Evolutionary conservation across 2,888 invertebrate species (phyloP), one percentile per base, ranked within the genome.

Genomic region (Lissonota sp.): DNA sequence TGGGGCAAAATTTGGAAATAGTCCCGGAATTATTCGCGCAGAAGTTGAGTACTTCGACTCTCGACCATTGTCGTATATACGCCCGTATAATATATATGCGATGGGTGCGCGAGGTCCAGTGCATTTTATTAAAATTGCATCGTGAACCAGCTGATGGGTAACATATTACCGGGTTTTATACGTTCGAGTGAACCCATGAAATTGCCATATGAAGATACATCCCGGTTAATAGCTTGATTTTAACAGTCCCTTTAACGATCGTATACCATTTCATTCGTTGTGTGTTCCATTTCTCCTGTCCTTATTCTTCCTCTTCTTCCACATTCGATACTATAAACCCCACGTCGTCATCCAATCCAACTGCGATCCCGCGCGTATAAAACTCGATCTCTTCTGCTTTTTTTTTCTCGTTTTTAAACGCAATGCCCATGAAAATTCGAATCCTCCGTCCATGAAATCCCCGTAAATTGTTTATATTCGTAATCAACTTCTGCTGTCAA

Each of bases 191-290:
- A 37, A 26, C 44, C 55, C 67, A 63, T 39, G 44, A 10, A 53
- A 74, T 73, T 51, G 8, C 37, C 40, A 55, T 66, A 62, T 46
- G 57, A 46, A 40, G 10, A 80, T 37, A 66, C 53, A 75, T 76
- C 16, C 12, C 44, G 51, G 79, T 71, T 81, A 64, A 83, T 79
- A 39, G 69, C 37, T 69, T 57, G 76, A 80, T 83, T 83, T 84
- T 80, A 80, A 67, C 51, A 26, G 75, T 49, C 51, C 53, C 44
- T 83, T 80, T 79, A 83, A 83, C 83, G 80, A 79, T 64, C 64
- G 63, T 66, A 67, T 66, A 46, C 51, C 76, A 75, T 80, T 83
- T 80, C 73, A 72, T 80, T 72, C 71, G 49, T 14, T 62, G 46
- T 14, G 6, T 55, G 66, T 53, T 6, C 12, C 53, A 6, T 14